Base-by-base conservation (phyloP, 1,140 invertebrate species). In the Cydia pomonella region DNA sequence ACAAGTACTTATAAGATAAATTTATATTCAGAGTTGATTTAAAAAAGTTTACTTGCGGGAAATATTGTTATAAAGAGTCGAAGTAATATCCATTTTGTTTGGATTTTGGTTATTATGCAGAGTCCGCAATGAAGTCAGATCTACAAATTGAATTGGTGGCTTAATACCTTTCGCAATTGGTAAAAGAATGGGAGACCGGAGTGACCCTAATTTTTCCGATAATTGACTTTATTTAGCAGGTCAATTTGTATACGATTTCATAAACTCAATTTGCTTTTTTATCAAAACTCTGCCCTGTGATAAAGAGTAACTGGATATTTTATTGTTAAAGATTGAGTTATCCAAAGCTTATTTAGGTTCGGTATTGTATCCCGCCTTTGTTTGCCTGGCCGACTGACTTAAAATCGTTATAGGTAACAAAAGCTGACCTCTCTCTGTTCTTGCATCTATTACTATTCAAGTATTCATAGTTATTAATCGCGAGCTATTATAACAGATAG, bases 1-100 rank as follows among this genome's bases (percentile, higher is more conserved):
- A 77, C 74, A 79, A 82, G 63, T 33, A 66, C 27, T 33, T 38
- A 25, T 66, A 66, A 33, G 63, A 1, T 16, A 27, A 9, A 6
- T 69, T 69, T 69, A n/a, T 21, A 38, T 69, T 2, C n/a, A 9
- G 16, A 41, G 64, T 69, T 69, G n/a, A 69, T 69, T 21, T 69
- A 33, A 33, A 69, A n/a, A 38, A 69, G 16, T 69, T 38, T 69
- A 66, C 13, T 66, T 18, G 27, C 6, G n/a, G 4, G n/a, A 53
- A 53, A 53, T 50, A 50, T 21, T 53, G 18, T 18, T 21, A 50
- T n/a, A 50, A 50, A 50, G 47, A 53, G 53, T 12, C 4, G 21
- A 23, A 12, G n/a, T 7, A 53, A 7, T 21, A 53, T 5, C 9
- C 6, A 21, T 23, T 23, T 59, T 23, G 50, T 59, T n/a, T 59